Evolutionary conservation across 2,797 vertebrate genomes (phyloP).

Genomic region (Gymnoscopelus microlampas): DNA sequence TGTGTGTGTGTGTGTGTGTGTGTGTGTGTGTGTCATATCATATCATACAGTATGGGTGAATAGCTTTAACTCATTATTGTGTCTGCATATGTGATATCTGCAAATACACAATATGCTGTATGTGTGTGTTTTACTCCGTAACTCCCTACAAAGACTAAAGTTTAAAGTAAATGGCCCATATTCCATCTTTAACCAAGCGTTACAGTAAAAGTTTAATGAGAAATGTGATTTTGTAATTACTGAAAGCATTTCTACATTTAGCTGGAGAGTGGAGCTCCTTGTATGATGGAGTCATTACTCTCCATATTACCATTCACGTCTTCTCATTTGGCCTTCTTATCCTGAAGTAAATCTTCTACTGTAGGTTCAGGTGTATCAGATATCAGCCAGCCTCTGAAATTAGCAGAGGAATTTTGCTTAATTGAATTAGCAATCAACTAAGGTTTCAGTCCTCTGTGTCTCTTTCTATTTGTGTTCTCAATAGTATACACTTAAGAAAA

Average conservation of each 20-base stretch:
- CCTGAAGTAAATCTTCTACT: conserved; percentile 57
- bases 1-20: not conserved
- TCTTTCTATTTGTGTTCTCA: conserved; percentile 48
- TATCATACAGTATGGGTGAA: too few species aligned
- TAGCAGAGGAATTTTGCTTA: conserved; percentile 66
- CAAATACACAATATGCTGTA: too few species aligned
- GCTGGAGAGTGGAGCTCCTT: conserved; percentile 30
- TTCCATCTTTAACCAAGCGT: conserved; percentile 6
- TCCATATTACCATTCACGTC: conserved; percentile 21
- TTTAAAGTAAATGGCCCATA: not conserved
- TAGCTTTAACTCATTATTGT: too few species aligned
- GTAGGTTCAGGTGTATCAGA: conserved; percentile 67
- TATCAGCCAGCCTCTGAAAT: conserved; percentile 64
- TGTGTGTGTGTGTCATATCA: not conserved
- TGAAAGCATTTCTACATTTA: conserved; percentile 7
- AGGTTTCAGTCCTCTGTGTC: conserved; percentile 59
- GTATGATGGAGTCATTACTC: conserved; percentile 23
- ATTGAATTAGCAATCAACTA: conserved; percentile 80
- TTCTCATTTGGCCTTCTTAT: conserved; percentile 66
- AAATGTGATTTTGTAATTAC: conserved; percentile 3
- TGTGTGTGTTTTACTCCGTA: too few species aligned
- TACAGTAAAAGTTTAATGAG: conserved; percentile 6
- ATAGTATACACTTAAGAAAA: conserved; percentile 15
- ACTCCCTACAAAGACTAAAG: not conserved
- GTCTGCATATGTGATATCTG: too few species aligned